These are phyloP conservation scores for Chunga burmeisteri DNA, from an alignment of 2,113 vertebrate genomes.

Conservation along the genomic window DNA sequence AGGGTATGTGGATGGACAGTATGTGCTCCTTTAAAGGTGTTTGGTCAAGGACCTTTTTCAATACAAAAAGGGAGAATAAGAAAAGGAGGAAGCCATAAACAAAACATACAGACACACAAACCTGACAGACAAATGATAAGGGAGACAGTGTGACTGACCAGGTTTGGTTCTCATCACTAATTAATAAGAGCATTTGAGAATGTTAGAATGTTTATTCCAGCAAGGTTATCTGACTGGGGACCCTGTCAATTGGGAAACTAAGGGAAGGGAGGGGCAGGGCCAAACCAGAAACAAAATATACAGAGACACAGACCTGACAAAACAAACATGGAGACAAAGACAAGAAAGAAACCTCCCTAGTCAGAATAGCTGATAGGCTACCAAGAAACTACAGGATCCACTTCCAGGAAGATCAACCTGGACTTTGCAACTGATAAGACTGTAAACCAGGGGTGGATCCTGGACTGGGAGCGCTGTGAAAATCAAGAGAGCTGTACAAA, in stretches of 20 bases:
- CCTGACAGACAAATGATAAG: neutral
- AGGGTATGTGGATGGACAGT: neutral
- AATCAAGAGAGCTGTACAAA: neutral
- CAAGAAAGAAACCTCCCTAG: neutral
- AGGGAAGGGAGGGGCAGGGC: neutral
- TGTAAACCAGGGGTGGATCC: neutral
- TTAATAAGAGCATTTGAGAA: rapidly evolving
- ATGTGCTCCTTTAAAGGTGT: neutral
- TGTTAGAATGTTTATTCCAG: neutral
- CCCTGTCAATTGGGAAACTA: neutral
- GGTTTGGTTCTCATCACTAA: neutral
- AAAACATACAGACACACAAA: neutral
- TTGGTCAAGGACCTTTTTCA: neutral
- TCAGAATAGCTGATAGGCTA: neutral
- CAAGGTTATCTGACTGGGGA: neutral
- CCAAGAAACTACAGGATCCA: neutral
- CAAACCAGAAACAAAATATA: neutral
- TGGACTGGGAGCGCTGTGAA: neutral
- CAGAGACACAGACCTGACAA: neutral
- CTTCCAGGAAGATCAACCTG: neutral
- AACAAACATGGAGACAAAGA: neutral
- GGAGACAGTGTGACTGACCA: neutral
- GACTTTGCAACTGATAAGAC: neutral
- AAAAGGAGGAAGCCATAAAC: neutral
- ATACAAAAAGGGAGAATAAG: neutral